These are phyloP conservation scores for Bursaphelenchus okinawaensis DNA, from an alignment of 2,888 invertebrate species.

Conservation along the genomic window DNA sequence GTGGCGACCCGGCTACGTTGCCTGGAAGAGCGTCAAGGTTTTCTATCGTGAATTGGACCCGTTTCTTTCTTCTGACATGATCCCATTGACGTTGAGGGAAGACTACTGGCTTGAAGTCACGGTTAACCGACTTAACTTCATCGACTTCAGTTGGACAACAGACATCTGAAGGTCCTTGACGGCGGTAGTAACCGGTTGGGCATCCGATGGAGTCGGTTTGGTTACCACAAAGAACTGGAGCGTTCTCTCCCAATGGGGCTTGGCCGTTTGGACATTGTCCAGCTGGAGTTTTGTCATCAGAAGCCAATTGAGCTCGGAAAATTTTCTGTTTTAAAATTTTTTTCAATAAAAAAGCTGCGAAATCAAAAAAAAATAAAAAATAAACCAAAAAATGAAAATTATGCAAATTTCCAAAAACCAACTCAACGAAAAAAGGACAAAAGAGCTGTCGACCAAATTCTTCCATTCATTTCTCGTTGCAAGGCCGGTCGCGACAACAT, in stretches of 20 bases:
- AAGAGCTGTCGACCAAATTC: too few species aligned
- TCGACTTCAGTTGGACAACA: conserved; percentile 46
- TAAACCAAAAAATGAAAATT: too few species aligned
- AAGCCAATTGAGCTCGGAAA: too few species aligned
- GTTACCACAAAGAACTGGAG: conserved; percentile 53
- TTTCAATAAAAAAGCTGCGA: too few species aligned
- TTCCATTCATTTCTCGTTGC: too few species aligned
- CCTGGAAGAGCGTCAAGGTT: conserved; percentile 1
- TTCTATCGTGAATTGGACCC: conserved; percentile 20
- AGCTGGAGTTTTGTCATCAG: conserved; percentile 19
- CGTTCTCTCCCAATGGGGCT: conserved; percentile 46
- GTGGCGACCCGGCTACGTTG: conserved; percentile 1
- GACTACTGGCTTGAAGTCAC: too few species aligned
- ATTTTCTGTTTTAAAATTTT: too few species aligned
- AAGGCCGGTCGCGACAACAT: too few species aligned
- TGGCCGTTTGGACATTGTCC: conserved; percentile 51
- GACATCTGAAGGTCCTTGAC: conserved; percentile 54
- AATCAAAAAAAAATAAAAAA: too few species aligned
- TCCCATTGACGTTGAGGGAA: conserved; percentile 19
- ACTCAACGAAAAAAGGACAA: too few species aligned
- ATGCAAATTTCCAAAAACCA: too few species aligned
- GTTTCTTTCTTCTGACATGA: conserved; percentile 31
- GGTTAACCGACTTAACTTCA: neutral
- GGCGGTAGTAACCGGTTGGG: conserved; percentile 51
- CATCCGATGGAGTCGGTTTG: conserved; percentile 53